phyloP scores from a whole-genome alignment of 2,113 vertebrate species.

The Cavia aperea region DNA sequence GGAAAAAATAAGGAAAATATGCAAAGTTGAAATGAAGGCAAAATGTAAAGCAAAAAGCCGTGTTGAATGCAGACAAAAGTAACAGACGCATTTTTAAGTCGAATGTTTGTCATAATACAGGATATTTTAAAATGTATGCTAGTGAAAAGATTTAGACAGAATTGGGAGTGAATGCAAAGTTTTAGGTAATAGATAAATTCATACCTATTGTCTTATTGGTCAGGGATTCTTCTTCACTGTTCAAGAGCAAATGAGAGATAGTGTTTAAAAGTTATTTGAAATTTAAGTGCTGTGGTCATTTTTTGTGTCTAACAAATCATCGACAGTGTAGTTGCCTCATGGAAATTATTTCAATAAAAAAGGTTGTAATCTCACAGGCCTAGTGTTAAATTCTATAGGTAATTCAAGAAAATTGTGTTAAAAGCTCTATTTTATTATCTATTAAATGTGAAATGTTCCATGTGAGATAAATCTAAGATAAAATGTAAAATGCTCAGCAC shows the following conservation, averaged over 20 bases:
- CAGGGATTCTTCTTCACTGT: not conserved
- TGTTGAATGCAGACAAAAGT: no score
- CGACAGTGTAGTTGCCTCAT: not conserved
- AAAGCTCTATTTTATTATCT: not conserved
- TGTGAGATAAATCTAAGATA: not conserved
- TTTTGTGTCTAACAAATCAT: not conserved
- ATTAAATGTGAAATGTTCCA: not conserved
- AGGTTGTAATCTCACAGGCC: not conserved
- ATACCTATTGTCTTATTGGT: not conserved
- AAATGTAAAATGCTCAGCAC: not conserved
- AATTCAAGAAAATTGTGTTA: not conserved
- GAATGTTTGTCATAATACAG: not conserved
- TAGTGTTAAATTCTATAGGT: not conserved
- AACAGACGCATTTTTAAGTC: not conserved
- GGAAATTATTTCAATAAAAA: not conserved
- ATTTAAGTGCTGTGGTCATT: not conserved
- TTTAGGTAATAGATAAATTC: not conserved
- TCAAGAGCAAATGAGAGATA: not conserved
- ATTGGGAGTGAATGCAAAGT: not conserved
- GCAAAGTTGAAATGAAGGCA: not conserved
- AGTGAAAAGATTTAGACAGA: not conserved
- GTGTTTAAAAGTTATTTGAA: not conserved
- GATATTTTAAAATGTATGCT: not conserved
- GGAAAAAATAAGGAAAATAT: not conserved
- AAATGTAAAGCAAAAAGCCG: not conserved